Percentiles rank a stretch among this genome's conserved stretches.
Conservation (phyloP, 2,113 vertebrate genomes). For the Gavialis gangeticus region DNA sequence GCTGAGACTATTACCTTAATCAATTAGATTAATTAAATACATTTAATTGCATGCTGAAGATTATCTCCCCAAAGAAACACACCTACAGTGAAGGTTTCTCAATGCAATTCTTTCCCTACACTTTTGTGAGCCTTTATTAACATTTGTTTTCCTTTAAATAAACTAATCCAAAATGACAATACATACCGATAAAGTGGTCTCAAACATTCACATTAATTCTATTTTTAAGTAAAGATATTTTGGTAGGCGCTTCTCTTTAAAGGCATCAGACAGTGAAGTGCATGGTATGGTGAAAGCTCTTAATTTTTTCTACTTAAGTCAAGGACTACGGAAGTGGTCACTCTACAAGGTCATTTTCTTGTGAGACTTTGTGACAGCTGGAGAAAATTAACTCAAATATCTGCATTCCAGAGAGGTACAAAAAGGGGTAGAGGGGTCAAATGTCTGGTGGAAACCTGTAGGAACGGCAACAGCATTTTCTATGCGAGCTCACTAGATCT, state of each 20-base stretch:
- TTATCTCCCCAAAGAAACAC: background rate
- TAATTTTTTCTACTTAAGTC: constrained; percentile 20
- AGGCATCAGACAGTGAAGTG: constrained; percentile 56
- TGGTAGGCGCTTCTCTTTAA: background rate
- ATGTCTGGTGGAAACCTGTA: constrained; percentile 71
- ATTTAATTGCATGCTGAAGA: constrained; percentile 25
- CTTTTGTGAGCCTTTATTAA: background rate
- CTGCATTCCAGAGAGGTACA: constrained; percentile 79
- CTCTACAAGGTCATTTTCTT: constrained; percentile 71
- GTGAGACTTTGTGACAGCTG: constrained; percentile 73
- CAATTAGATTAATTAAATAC: background rate
- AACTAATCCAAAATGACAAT: background rate
- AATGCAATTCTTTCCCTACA: background rate
- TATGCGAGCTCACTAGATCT: constrained; percentile 41
- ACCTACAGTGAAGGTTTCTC: background rate
- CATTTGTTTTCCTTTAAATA: background rate
- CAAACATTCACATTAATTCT: background rate
- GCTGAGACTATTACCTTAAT: background rate
- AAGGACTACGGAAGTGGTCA: constrained; percentile 72
- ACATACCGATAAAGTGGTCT: background rate
- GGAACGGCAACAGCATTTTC: constrained; percentile 52
- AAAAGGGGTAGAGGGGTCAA: constrained; percentile 59
- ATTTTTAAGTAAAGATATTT: background rate
- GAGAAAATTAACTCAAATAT: constrained; percentile 78
- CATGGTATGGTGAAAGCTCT: constrained; percentile 73